Conservation (phyloP, 2,797 vertebrate species). For the Ceyx erithaca region DNA sequence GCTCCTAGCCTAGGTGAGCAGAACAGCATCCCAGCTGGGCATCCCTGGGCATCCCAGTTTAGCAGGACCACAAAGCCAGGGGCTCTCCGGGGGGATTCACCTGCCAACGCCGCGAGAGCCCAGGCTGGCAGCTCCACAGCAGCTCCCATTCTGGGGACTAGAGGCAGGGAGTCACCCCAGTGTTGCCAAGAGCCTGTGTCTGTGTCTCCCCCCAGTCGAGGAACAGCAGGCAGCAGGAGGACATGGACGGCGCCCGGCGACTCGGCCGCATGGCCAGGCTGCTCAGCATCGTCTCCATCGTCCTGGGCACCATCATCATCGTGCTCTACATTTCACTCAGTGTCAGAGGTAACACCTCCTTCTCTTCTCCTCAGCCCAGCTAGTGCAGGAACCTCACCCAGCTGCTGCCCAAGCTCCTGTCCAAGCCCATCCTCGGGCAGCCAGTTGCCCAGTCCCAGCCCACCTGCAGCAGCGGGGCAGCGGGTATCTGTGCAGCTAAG, state of each 20-base stretch:
- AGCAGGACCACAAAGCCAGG: neutral
- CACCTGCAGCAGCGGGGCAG: rapidly evolving
- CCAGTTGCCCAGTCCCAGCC: neutral
- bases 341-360: constrained; percentile 80
- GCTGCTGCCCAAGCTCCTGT: neutral
- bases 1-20: neutral
- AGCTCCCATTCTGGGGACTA: neutral
- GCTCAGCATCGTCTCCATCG: constrained; percentile 91
- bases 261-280: constrained; percentile 92
- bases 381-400: neutral
- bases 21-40: neutral
- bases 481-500: rapidly evolving
- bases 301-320: constrained; percentile 89
- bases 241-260: constrained; percentile 90
- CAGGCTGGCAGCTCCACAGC: neutral
- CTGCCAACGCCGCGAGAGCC: rapidly evolving
- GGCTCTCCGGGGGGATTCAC: rapidly evolving
- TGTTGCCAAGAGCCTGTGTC: neutral
- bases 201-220: constrained; percentile 85
- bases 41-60: rapidly evolving
- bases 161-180: neutral
- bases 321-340: constrained; percentile 83
- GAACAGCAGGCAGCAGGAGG: constrained; percentile 93
- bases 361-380: neutral
- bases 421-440: neutral